Evolutionary conservation across 2,888 invertebrate genomes (phyloP).

Genomic region (Eueremaeus valkanovi): DNA sequence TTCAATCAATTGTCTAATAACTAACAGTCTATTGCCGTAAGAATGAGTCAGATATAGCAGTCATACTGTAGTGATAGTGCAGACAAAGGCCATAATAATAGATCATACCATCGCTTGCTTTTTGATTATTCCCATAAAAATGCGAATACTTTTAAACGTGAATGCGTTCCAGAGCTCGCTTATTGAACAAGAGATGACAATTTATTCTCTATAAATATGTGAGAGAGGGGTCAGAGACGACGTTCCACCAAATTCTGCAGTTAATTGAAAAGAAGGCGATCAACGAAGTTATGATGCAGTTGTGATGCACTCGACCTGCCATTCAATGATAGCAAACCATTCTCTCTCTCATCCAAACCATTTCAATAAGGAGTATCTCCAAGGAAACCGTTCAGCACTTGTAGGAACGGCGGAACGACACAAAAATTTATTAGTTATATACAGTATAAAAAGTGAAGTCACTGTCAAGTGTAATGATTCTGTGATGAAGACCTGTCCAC

Average conservation of each 20-base stretch:
- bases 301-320: neutral
- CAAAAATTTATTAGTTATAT: conserved; percentile 1
- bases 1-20: conserved; percentile 6
- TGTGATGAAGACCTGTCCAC: too few relatives aligned
- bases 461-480: conserved; percentile 30
- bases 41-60: too few relatives aligned
- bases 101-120: conserved; percentile 17
- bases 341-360: neutral
- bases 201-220: conserved; percentile 16
- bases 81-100: conserved; percentile 17
- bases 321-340: neutral
- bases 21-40: neutral
- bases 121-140: conserved; percentile 34
- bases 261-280: conserved; percentile 30
- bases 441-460: neutral
- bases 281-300: conserved; percentile 11
- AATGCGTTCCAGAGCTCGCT: neutral
- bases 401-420: conserved; percentile 14
- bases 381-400: conserved; percentile 3
- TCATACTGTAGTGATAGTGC: neutral
- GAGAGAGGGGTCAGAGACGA: conserved; percentile 28
- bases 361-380: neutral
- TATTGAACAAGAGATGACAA: conserved; percentile 33
- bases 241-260: conserved; percentile 8
- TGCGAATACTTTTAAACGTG: conserved; percentile 31